A percentile compares a stretch with the other conserved stretches of the same genome.
phyloP scores from a whole-genome alignment of 2,797 vertebrate genomes.

The Notoglanidium macrostoma region DNA sequence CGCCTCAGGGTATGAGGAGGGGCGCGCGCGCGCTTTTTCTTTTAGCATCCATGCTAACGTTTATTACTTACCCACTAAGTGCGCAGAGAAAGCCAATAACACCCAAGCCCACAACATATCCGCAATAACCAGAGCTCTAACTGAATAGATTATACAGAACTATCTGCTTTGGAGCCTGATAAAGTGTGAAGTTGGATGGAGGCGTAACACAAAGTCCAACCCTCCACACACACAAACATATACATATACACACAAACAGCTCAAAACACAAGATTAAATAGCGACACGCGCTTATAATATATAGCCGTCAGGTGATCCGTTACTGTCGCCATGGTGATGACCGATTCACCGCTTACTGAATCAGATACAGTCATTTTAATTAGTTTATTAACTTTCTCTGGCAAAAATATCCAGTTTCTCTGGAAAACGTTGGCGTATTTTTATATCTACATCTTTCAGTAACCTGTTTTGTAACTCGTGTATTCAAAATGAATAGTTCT shows the following conservation, averaged over 20 bases:
- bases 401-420: not conserved
- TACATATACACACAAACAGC: not conserved
- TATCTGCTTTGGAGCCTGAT: not conserved
- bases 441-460: not conserved
- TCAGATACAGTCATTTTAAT: not conserved
- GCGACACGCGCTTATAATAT: not conserved
- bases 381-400: not conserved
- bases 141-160: not conserved
- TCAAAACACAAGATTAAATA: no score
- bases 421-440: not conserved
- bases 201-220: not conserved
- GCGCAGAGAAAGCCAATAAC: not conserved
- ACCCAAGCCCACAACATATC: not conserved
- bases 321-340: not conserved
- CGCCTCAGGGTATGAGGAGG: no score
- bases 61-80: conserved; percentile 37
- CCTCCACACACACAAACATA: not conserved
- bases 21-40: not conserved
- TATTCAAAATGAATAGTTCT: not conserved
- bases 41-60: not conserved
- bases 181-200: not conserved
- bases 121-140: not conserved
- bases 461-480: not conserved
- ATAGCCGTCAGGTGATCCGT: not conserved
- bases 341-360: not conserved